Percentiles rank a stretch among this genome's conserved stretches.
phyloP scores from a whole-genome alignment of 2,113 vertebrate species.

The Erinaceus europaeus region DNA sequence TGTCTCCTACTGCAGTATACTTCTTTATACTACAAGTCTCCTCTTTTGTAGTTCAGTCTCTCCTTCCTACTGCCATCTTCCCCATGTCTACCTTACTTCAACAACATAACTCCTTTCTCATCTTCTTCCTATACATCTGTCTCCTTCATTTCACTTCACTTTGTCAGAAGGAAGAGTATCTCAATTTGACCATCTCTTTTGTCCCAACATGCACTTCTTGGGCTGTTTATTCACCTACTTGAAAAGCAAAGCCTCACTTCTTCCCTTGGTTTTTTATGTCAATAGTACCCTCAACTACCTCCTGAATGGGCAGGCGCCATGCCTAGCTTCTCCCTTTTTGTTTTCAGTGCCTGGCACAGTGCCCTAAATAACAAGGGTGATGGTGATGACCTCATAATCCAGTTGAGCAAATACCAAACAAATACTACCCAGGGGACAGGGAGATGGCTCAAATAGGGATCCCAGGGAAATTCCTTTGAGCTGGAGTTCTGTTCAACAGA shows the following conservation, averaged over 20 bases:
- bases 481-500: slow-evolving; percentile 50
- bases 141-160: neutral
- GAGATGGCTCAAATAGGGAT: slow-evolving; percentile 23
- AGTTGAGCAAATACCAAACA: neutral
- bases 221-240: neutral
- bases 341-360: neutral
- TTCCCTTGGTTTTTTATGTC: too few relatives aligned
- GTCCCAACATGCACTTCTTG: neutral
- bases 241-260: neutral
- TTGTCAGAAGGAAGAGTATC: neutral
- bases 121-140: neutral
- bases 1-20: neutral
- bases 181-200: neutral
- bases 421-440: neutral
- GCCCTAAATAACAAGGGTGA: neutral
- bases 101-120: neutral
- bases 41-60: neutral
- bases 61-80: neutral
- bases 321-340: neutral
- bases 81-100: neutral
- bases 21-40: neutral
- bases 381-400: slow-evolving; percentile 1
- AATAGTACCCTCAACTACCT: neutral
- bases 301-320: neutral
- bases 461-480: slow-evolving; percentile 75